phyloP scores from a whole-genome alignment of 2,113 vertebrate genomes.

The Ariopsis seemanni region DNA sequence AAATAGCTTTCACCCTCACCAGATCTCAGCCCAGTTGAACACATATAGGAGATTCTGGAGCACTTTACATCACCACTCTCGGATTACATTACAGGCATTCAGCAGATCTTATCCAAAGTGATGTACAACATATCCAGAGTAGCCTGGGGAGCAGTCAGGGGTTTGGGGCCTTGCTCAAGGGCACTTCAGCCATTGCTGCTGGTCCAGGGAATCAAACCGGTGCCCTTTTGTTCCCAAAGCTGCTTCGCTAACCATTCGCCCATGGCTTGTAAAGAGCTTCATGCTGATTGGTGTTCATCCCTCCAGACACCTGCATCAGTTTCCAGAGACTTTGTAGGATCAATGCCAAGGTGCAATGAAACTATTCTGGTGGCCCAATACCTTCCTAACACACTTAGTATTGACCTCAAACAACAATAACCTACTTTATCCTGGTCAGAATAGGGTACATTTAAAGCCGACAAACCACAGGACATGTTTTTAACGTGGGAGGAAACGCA shows the following conservation, averaged over 20 bases:
- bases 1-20: no score
- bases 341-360: background rate
- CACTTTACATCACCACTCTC: background rate
- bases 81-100: no score
- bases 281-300: background rate
- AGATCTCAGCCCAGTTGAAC: background rate
- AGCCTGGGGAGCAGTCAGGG: no score
- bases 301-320: background rate
- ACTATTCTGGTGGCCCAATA: background rate
- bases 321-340: background rate
- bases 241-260: no score
- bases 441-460: background rate
- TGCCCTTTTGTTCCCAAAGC: no score
- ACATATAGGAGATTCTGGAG: background rate
- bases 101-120: no score
- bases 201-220: no score
- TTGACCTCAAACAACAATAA: background rate
- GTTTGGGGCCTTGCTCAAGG: no score
- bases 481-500: background rate
- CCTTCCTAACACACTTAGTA: background rate
- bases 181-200: no score
- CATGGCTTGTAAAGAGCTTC: no score
- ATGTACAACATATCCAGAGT: no score
- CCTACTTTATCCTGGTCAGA: background rate
- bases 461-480: background rate